A percentile compares a stretch with the other conserved stretches of the same genome.
phyloP scores from a whole-genome alignment of 2,113 vertebrate species.

The Centropus unirufus region DNA sequence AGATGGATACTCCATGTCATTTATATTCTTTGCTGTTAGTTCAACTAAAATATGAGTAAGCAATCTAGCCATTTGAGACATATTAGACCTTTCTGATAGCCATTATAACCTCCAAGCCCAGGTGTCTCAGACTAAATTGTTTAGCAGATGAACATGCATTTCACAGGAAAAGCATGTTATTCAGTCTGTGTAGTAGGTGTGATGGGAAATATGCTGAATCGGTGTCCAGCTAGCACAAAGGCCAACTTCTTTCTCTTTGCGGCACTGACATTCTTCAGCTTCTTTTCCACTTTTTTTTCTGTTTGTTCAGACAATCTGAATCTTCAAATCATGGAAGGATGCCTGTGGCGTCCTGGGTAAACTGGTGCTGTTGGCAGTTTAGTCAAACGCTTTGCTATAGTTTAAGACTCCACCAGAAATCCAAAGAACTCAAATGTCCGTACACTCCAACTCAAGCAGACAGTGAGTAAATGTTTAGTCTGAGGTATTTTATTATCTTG shows the following conservation, averaged over 20 bases:
- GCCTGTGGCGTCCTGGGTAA: slow-evolving; percentile 52
- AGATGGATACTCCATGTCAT: not conserved
- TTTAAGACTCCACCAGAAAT: slow-evolving; percentile 45
- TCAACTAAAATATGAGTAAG: not conserved
- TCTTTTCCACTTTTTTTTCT: slow-evolving; percentile 69
- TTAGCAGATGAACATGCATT: slow-evolving; percentile 33
- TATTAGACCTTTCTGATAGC: slow-evolving; percentile 15
- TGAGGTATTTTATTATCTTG: slow-evolving; percentile 73
- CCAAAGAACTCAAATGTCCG: slow-evolving; percentile 28
- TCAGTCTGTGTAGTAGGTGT: slow-evolving; percentile 29
- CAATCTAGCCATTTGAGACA: not conserved
- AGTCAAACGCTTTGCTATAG: slow-evolving; percentile 42
- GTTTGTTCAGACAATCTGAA: slow-evolving; percentile 70
- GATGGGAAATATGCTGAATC: slow-evolving; percentile 6
- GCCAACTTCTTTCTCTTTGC: slow-evolving; percentile 3
- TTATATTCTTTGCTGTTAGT: slow-evolving; percentile 23
- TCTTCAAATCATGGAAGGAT: slow-evolving; percentile 55
- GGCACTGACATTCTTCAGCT: slow-evolving; percentile 63
- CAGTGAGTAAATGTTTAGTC: slow-evolving; percentile 77
- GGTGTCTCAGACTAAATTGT: not conserved
- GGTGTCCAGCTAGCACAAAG: slow-evolving; percentile 4
- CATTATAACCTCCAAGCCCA: not conserved
- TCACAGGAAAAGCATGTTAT: not conserved
- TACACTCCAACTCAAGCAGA: slow-evolving; percentile 61
- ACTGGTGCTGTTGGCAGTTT: slow-evolving; percentile 42